These are phyloP conservation scores for Ispidina lecontei DNA, from an alignment of 2,797 vertebrate species.

Conservation along the genomic window DNA sequence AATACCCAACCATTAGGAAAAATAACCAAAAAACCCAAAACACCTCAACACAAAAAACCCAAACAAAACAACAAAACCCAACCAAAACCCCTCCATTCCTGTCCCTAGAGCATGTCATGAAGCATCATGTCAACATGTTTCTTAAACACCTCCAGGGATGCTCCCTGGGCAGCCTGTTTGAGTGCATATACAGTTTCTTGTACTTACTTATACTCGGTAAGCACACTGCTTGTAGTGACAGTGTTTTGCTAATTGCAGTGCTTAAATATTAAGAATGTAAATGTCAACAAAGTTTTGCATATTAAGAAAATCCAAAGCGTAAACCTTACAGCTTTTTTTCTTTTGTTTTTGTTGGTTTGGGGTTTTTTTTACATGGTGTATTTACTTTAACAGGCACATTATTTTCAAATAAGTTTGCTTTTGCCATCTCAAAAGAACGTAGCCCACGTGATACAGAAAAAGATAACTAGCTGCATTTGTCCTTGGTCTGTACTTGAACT, in stretches of 20 bases:
- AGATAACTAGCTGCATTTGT: not conserved
- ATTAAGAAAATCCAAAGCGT: not conserved
- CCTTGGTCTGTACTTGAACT: not conserved
- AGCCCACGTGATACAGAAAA: not conserved
- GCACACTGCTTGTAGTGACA: not conserved
- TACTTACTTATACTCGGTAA: not conserved
- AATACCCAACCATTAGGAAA: too few species aligned
- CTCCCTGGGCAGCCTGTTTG: too few species aligned
- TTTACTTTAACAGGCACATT: not conserved
- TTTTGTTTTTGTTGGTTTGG: not conserved
- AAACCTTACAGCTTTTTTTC: not conserved
- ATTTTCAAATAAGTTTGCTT: not conserved
- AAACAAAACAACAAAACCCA: too few species aligned
- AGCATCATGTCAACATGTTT: too few species aligned
- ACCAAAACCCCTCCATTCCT: too few species aligned
- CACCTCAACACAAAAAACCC: too few species aligned
- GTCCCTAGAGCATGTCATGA: too few species aligned
- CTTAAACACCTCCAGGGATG: too few species aligned
- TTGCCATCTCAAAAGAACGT: not conserved
- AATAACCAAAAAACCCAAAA: too few species aligned
- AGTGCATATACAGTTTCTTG: not conserved
- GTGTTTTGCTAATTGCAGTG: not conserved
- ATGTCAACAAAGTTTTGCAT: not conserved
- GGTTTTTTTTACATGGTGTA: not conserved
- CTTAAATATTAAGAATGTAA: not conserved